Percentiles rank a stretch among this genome's conserved stretches.
These are phyloP conservation scores for Coturnix japonica DNA, from an alignment of 2,113 vertebrate genomes.

Conservation along the genomic window DNA sequence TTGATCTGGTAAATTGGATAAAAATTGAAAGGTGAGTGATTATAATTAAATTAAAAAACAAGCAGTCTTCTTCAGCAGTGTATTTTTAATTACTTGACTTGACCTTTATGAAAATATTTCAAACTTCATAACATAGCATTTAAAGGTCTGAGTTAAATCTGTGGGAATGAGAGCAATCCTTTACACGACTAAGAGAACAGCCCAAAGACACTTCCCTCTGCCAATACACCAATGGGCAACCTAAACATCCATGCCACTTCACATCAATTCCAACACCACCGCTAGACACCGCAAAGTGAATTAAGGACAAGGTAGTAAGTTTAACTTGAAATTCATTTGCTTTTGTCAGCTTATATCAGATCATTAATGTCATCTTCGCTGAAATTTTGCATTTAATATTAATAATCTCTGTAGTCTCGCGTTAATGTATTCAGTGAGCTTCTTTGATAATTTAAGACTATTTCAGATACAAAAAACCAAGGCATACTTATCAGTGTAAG, in stretches of 20 bases:
- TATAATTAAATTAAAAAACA: not conserved
- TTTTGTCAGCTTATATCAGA: conserved; percentile 57
- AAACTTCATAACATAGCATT: not conserved
- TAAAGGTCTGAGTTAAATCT: not conserved
- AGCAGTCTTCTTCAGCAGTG: not conserved
- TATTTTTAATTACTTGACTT: not conserved
- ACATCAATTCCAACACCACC: not conserved
- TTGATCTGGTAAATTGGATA: not conserved
- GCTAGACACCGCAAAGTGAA: not conserved
- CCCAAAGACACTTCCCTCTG: conserved; percentile 7
- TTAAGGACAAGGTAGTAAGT: conserved; percentile 47
- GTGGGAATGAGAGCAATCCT: not conserved
- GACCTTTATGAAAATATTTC: conserved; percentile 7
- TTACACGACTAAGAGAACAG: not conserved
- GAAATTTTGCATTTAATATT: conserved; percentile 49
- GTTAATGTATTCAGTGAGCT: not conserved
- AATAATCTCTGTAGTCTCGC: not conserved
- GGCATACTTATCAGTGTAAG: not conserved
- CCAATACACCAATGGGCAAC: not conserved
- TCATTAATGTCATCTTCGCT: not conserved
- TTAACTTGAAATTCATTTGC: conserved; percentile 18
- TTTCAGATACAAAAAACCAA: not conserved
- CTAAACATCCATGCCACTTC: not conserved
- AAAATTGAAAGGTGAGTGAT: not conserved
- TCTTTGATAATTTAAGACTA: not conserved